A percentile compares a stretch with the other conserved stretches of the same genome.
These are phyloP conservation scores for Otis tarda DNA, from an alignment of 2,113 vertebrate genomes.

Conservation along the genomic window DNA sequence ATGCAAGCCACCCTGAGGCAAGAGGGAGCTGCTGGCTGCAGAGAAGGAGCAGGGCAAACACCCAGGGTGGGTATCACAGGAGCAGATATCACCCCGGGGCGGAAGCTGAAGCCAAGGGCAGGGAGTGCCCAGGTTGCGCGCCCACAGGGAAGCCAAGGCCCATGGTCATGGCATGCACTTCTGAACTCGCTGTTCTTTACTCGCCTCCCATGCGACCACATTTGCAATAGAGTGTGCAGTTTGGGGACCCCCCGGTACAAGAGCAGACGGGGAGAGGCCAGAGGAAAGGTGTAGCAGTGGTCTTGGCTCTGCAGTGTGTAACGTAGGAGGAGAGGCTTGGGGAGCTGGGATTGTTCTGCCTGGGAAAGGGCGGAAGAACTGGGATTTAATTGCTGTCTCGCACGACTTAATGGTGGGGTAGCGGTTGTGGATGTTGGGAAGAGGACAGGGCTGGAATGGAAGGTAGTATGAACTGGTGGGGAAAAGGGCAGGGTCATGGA, in stretches of 20 bases:
- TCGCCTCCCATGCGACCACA: fast-evolving
- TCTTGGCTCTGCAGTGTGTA: background rate
- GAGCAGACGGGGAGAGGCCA: background rate
- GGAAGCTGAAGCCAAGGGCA: background rate
- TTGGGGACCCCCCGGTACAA: background rate
- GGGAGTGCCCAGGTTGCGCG: background rate
- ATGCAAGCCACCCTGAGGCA: background rate
- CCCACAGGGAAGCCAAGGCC: fast-evolving
- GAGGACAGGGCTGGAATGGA: background rate
- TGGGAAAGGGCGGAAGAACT: background rate
- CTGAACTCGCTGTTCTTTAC: background rate
- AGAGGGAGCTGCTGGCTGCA: background rate
- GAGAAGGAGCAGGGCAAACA: background rate
- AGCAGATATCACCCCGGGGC: no score
- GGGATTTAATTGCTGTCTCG: background rate
- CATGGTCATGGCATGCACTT: fast-evolving
- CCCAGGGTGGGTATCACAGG: background rate
- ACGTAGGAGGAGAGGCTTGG: background rate
- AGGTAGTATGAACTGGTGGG: background rate
- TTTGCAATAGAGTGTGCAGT: background rate
- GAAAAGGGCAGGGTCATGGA: background rate
- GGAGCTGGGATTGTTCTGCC: background rate
- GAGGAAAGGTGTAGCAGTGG: background rate
- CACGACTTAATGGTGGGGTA: fast-evolving
- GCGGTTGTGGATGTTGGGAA: fast-evolving